Base-by-base conservation (phyloP, 2,888 invertebrate species). In the Macaria notata region DNA sequence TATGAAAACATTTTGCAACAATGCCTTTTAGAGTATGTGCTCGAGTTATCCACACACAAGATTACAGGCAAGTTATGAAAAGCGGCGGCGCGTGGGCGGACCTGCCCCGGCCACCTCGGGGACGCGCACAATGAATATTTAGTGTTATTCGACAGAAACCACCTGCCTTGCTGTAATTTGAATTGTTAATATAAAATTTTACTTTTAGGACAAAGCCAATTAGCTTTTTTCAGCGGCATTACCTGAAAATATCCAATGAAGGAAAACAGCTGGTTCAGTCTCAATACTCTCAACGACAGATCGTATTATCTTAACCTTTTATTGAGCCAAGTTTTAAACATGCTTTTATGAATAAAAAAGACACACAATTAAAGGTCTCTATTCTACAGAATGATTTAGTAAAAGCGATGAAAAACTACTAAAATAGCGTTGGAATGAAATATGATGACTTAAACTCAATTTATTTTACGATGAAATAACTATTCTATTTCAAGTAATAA, bases 41-140 rank as follows among this genome's bases (percentile, higher is more conserved):
- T 59, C 51, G 51, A 62, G 64, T 62, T 65, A 67, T 62, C 66
- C 68, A 65, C 65, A 66, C 61, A 66, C 66, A 66, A 69, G 65
- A 68, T 70, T 71, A 71, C 70, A 71, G 65, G 64, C 49, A 69
- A 75, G 69, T 73, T 75, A 72, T 72, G 75, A 73, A 72, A 76
- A 69, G 70, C 65, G 61, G 65, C 59, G 63, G 62, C 62, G 71
- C 68, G 76, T 77, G 70, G 78, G 78, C 68, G 77, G 68, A 68
- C 72, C 69, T 63, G 58, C 65, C 46, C 65, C 63, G 66, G 19
- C 19, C 67, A 69, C 71, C 72, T 70, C 66, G 58, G 71, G 72
- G 70, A 61, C 55, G 62, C 68, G 67, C 62, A 70, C 72, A 71
- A 74, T 78, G 73, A 78, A 79, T 76, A 72, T 73, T 72, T 75